phyloP scores from a whole-genome alignment of 2,888 invertebrate species.

The Drosophila atroscutellata region DNA sequence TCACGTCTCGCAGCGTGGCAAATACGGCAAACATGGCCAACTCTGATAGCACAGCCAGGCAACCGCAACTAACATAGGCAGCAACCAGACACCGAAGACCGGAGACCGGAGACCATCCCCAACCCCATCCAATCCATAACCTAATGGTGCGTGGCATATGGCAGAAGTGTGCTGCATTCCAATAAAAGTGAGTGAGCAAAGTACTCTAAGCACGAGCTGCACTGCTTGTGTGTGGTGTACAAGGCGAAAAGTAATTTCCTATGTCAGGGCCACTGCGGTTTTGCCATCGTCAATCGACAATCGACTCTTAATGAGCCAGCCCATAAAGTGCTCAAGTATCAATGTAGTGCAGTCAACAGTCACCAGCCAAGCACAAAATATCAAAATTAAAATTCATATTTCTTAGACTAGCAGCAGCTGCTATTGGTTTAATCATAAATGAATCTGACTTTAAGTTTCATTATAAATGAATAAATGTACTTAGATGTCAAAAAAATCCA shows the following conservation, averaged over 20 bases:
- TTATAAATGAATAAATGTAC: neutral
- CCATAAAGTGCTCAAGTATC: slow-evolving; percentile 18
- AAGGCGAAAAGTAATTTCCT: slow-evolving; percentile 42
- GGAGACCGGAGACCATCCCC: neutral
- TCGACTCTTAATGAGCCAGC: slow-evolving; percentile 28
- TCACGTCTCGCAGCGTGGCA: slow-evolving; percentile 37
- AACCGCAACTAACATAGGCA: slow-evolving; percentile 18
- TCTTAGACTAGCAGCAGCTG: neutral
- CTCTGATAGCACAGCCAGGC: slow-evolving; percentile 5
- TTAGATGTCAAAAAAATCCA: neutral
- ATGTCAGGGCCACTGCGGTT: slow-evolving; percentile 26
- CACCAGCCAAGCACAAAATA: neutral
- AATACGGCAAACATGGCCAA: slow-evolving; percentile 1
- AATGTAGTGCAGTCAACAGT: slow-evolving; percentile 6
- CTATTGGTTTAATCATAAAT: too few species aligned
- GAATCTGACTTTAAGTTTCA: neutral
- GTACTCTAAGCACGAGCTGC: slow-evolving; percentile 33
- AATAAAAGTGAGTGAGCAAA: slow-evolving; percentile 63
- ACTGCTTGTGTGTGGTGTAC: too few species aligned
- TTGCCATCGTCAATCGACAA: slow-evolving; percentile 32
- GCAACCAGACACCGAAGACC: neutral
- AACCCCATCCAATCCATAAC: slow-evolving; percentile 1
- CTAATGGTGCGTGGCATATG: slow-evolving; percentile 68
- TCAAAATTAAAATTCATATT: neutral
- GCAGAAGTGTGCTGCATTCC: slow-evolving; percentile 67